A percentile compares a stretch with the other conserved stretches of the same genome.
phyloP scores from a whole-genome alignment of 1,140 invertebrate genomes.

The Colletes latitarsis region DNA sequence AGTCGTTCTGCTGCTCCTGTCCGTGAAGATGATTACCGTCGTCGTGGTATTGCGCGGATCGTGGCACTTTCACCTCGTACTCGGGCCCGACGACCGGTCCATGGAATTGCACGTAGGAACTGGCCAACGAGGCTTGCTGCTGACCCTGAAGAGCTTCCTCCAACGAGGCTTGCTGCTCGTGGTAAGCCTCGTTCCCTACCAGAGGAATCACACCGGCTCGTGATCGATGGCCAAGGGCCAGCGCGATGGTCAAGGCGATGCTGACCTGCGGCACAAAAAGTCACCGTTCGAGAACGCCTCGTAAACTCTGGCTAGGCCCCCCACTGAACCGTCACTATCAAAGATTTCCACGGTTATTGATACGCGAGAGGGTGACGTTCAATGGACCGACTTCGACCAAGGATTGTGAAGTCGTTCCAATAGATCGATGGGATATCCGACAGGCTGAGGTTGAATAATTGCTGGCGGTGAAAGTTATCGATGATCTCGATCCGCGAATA shows the following conservation, averaged over 20 bases:
- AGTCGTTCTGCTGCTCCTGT: constrained; percentile 60
- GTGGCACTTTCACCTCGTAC: constrained; percentile 74
- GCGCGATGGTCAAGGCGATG: constrained; percentile 51
- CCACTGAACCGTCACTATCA: background rate
- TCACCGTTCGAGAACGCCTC: constrained; percentile 6
- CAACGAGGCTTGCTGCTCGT: constrained; percentile 56
- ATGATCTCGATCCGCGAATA: background rate
- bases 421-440: background rate
- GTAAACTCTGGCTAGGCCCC: background rate
- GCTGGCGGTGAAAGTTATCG: background rate
- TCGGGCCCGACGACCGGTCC: constrained; percentile 77
- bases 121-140: constrained; percentile 66
- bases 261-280: constrained; percentile 44
- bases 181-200: constrained; percentile 55
- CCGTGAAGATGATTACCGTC: constrained; percentile 70
- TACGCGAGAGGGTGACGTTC: background rate
- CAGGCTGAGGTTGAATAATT: background rate
- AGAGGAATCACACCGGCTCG: constrained; percentile 57
- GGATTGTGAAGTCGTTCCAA: background rate
- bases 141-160: constrained; percentile 59
- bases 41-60: constrained; percentile 71
- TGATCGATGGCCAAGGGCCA: constrained; percentile 50
- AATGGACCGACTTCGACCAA: background rate
- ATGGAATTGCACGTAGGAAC: constrained; percentile 77
- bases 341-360: constrained; percentile 31